A percentile compares a stretch with the other conserved stretches of the same genome.
Conservation (phyloP, 2,113 vertebrate genomes). For the Enhydra lutris region DNA sequence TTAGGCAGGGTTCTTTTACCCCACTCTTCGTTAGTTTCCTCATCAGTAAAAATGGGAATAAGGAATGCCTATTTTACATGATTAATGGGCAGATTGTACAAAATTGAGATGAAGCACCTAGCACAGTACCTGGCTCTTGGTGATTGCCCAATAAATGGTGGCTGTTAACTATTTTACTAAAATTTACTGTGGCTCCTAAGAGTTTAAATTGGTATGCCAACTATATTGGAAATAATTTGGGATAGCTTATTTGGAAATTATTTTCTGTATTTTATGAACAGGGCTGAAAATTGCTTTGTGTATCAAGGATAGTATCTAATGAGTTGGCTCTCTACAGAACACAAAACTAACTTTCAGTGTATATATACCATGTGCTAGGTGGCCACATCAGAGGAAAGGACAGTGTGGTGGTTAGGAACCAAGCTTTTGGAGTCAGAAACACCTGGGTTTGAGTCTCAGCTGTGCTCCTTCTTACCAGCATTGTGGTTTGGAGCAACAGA, state of each 20-base stretch:
- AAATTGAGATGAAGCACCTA: background rate
- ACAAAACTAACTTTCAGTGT: background rate
- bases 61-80: background rate
- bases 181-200: background rate
- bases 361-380: background rate
- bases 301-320: background rate
- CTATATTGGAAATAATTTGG: conserved; percentile 39
- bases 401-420: background rate
- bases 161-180: background rate
- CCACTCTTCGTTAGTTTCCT: conserved; percentile 25
- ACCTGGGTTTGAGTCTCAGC: background rate
- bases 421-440: background rate
- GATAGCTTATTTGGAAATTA: conserved; percentile 41
- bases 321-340: conserved; percentile 2
- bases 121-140: conserved; percentile 21
- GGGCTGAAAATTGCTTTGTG: conserved; percentile 21
- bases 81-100: background rate
- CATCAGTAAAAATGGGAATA: conserved; percentile 5
- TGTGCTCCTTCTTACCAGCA: background rate
- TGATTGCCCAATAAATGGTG: background rate
- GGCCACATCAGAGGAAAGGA: background rate
- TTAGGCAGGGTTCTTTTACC: background rate
- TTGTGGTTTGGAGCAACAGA: background rate
- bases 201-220: background rate
- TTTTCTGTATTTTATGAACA: conserved; percentile 21